These are phyloP conservation scores for Proteles cristata DNA, from an alignment of 2,113 vertebrate genomes.

Conservation along the genomic window DNA sequence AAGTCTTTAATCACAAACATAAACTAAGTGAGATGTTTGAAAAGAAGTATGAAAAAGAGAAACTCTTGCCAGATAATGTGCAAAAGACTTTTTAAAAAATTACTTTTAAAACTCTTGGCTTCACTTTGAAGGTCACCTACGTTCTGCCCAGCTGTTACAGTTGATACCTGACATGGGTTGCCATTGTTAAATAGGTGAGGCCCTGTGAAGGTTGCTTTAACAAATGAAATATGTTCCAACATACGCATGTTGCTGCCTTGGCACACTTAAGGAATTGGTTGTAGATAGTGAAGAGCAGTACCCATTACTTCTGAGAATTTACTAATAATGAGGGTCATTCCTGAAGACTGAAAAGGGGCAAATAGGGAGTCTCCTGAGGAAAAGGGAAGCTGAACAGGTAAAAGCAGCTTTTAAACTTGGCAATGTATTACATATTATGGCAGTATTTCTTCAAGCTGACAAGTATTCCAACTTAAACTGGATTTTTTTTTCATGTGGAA, in stretches of 20 bases:
- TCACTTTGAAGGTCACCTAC: not conserved
- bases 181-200: not conserved
- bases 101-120: not conserved
- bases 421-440: not conserved
- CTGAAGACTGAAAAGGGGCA: not conserved
- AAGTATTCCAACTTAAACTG: not conserved
- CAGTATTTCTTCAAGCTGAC: not conserved
- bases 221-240: not conserved
- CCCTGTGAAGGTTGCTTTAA: not conserved
- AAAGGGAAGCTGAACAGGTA: not conserved
- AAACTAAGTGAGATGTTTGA: not conserved
- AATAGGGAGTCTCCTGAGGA: not conserved
- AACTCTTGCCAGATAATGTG: not conserved
- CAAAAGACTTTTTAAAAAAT: not conserved
- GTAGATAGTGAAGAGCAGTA: not conserved
- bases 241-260: accelerated
- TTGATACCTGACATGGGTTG: not conserved
- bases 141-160: accelerated
- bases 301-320: not conserved
- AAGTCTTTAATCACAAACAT: conserved; percentile 53
- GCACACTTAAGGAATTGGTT: not conserved
- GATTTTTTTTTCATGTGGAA: not conserved
- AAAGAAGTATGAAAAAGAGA: not conserved
- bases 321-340: not conserved
- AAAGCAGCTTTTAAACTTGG: not conserved